Evolutionary conservation across 2,888 invertebrate species (phyloP).

Genomic region (Lampropteryx suffumata): DNA sequence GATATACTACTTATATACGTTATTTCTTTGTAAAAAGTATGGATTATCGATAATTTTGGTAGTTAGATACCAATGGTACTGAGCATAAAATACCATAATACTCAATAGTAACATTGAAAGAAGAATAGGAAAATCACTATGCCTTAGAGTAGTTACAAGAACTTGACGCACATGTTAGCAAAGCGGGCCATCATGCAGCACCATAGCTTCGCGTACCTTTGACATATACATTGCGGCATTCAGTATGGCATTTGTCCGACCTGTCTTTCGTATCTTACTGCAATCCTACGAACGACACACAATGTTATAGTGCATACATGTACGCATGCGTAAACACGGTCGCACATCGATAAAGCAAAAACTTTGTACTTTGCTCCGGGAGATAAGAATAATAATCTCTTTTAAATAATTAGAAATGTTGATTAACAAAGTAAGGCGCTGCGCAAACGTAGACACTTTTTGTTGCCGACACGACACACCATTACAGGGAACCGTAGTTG

Average conservation of each 20-base stretch:
- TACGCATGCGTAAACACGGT: constrained; percentile 2
- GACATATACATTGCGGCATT: constrained; percentile 86
- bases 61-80: too few relatives aligned
- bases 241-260: constrained; percentile 85
- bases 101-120: not conserved
- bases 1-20: too few relatives aligned
- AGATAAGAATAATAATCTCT: not conserved
- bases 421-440: too few relatives aligned
- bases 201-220: constrained; percentile 80
- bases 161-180: constrained; percentile 30
- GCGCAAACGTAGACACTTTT: too few relatives aligned
- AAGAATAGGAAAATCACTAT: not conserved
- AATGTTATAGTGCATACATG: constrained; percentile 44
- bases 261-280: constrained; percentile 84
- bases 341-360: constrained; percentile 27
- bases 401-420: not conserved
- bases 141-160: not conserved
- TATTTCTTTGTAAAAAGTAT: too few relatives aligned
- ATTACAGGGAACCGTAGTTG: too few relatives aligned
- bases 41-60: too few relatives aligned
- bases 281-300: constrained; percentile 81
- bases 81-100: too few relatives aligned
- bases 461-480: too few relatives aligned
- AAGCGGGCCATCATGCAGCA: constrained; percentile 40
- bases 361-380: not conserved